Evolutionary conservation across 2,797 vertebrate species (phyloP).

Genomic region (Tamandua tetradactyla): DNA sequence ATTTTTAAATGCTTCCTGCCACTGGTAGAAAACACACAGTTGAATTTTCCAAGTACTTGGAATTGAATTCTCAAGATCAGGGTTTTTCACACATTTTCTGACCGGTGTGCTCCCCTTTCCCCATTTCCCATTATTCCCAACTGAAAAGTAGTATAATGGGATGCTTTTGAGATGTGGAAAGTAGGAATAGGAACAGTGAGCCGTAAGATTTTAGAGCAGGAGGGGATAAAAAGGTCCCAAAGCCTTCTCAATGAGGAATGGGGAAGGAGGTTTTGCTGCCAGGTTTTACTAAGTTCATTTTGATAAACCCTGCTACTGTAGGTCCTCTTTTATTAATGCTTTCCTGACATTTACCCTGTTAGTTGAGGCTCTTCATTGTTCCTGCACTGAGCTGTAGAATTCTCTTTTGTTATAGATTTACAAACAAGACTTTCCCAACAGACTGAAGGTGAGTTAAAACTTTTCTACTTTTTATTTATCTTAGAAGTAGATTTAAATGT

Average conservation of each 20-base stretch:
- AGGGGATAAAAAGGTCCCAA: conserved; percentile 56
- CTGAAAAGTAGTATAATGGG: background rate
- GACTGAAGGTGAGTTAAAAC: conserved; percentile 88
- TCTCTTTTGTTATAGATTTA: conserved; percentile 87
- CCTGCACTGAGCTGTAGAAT: conserved; percentile 82
- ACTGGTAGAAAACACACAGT: conserved; percentile 4
- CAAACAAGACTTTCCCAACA: conserved; percentile 90
- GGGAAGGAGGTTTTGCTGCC: conserved; percentile 80
- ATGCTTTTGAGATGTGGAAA: background rate
- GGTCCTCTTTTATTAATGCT: conserved; percentile 82
- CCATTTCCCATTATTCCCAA: conserved; percentile 81
- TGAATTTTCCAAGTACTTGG: conserved; percentile 78
- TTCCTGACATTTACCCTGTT: conserved; percentile 81
- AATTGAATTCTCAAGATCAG: conserved; percentile 83
- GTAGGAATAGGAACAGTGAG: conserved; percentile 49
- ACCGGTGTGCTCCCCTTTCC: conserved; percentile 79
- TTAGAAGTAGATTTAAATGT: conserved; percentile 67
- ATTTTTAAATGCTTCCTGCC: background rate
- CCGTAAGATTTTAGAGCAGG: background rate
- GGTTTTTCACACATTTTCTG: conserved; percentile 75
- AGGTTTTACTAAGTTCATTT: conserved; percentile 69
- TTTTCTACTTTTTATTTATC: conserved; percentile 18
- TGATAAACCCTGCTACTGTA: conserved; percentile 70
- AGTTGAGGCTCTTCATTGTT: conserved; percentile 82
- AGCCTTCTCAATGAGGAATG: conserved; percentile 78